Conservation (phyloP, 2,797 vertebrate species). For the Lophotriccus pileatus region DNA sequence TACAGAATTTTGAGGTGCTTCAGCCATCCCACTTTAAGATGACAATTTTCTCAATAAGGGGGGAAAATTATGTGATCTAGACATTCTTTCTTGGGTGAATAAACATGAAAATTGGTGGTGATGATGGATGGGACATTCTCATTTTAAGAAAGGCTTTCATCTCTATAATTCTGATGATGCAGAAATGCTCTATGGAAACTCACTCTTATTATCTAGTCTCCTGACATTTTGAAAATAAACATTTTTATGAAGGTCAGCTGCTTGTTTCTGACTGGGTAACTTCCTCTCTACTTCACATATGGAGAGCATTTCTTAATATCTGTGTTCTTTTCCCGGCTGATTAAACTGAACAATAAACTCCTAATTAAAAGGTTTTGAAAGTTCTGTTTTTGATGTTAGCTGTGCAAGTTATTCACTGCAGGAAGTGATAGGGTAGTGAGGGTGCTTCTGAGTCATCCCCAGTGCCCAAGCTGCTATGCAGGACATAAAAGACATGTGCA, state of each 20-base stretch:
- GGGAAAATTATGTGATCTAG: background rate
- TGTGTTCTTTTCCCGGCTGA: background rate
- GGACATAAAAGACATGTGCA: background rate
- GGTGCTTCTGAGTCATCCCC: conserved; percentile 6
- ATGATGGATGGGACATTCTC: background rate
- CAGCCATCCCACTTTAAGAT: background rate
- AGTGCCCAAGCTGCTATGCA: background rate
- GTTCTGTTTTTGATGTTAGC: background rate
- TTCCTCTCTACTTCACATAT: background rate
- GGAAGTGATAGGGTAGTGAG: background rate
- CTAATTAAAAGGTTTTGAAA: conserved; percentile 45
- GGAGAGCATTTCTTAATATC: background rate
- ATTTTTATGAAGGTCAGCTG: background rate
- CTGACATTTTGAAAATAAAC: background rate
- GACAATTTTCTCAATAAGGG: background rate
- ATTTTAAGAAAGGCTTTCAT: background rate
- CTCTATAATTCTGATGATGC: background rate
- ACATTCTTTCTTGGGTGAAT: background rate
- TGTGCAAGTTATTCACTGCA: background rate
- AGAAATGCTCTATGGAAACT: background rate
- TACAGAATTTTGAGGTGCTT: background rate
- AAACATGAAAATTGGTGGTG: background rate
- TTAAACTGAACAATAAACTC: conserved; percentile 28
- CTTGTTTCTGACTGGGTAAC: background rate
- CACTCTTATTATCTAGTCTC: background rate